Base-by-base conservation (phyloP, 2,888 invertebrate genomes). In the Lochmaea crataegi region DNA sequence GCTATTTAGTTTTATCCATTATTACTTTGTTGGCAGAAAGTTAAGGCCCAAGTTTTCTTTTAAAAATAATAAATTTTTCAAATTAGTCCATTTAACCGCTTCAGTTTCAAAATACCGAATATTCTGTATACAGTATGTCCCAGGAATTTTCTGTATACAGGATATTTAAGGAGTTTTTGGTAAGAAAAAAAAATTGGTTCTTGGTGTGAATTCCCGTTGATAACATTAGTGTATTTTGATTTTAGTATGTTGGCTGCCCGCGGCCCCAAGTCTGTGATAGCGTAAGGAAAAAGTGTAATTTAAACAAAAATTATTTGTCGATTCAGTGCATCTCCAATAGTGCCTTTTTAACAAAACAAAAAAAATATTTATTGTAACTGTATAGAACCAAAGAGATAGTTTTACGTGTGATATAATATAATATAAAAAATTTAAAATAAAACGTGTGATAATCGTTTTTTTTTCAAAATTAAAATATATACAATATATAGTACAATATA, bases 231-330 rank as follows among this genome's bases (percentile, higher is more conserved):
- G 41, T 70, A 65, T 70, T 70, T 70, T 70, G 53, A 38, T 70
- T 70, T 70, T 70, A 70, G 70, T 70, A 70, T 65, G 64, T 70
- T 65, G 64, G 70, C 70, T 70, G 64, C 70, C 57, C 41, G 22
- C 63, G 71, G 73, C 73, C 73, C 72, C 72, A 69, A 75, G 72
- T 74, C 79, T 80, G 79, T 79, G 80, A 80, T 79, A 80, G 73
- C 63, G 71, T 65, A 73, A 66, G 68, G 60, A 26, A 60, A 68
- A 68, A 63, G 64, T 63, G 61, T 73, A 72, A 72, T 67, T 73
- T 45, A 32, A 60, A 48, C 32, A 48, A 69, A 63, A 69, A 72
- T 76, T 72, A 75, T 75, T 61, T 71, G 65, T 74, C 66, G 51
- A 69, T 74, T 72, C 69, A 76, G 78, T 75, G 78, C 71, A 70